A percentile compares a stretch with the other conserved stretches of the same genome.
Evolutionary conservation across 1,140 invertebrate species (phyloP).

Genomic region (Octopus bimaculoides): DNA sequence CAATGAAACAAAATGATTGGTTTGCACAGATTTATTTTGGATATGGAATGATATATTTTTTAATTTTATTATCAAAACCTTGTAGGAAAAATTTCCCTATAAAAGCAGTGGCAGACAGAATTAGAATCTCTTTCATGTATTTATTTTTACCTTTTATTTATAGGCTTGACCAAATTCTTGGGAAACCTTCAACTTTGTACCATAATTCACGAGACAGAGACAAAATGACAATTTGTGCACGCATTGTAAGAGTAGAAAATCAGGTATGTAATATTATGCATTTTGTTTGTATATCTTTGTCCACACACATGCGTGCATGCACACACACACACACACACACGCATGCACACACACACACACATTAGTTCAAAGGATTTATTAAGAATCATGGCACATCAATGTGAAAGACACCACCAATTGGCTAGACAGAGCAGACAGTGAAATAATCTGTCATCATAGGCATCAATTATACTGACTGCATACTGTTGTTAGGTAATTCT

Average conservation of each 20-base stretch:
- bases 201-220: conserved; percentile 65
- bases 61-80: not conserved
- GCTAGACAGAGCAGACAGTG: too few species aligned
- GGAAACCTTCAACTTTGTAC: conserved; percentile 66
- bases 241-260: conserved; percentile 75
- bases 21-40: not conserved
- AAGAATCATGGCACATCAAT: too few species aligned
- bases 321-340: not conserved
- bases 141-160: conserved; percentile 9
- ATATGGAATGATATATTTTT: not conserved
- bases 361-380: too few species aligned
- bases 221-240: conserved; percentile 75
- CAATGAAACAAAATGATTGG: too few species aligned
- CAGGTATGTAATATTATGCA: conserved; percentile 56
- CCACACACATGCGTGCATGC: not conserved
- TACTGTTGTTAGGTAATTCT: too few species aligned
- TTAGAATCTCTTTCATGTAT: not conserved
- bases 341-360: not conserved
- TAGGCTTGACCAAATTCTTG: conserved; percentile 80
- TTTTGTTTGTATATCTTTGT: not conserved
- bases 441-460: too few species aligned
- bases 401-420: too few species aligned
- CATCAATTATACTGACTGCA: too few species aligned
- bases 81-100: not conserved
- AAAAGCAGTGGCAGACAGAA: not conserved